Conservation (phyloP, 2,113 vertebrate genomes). For the Oriolus oriolus region DNA sequence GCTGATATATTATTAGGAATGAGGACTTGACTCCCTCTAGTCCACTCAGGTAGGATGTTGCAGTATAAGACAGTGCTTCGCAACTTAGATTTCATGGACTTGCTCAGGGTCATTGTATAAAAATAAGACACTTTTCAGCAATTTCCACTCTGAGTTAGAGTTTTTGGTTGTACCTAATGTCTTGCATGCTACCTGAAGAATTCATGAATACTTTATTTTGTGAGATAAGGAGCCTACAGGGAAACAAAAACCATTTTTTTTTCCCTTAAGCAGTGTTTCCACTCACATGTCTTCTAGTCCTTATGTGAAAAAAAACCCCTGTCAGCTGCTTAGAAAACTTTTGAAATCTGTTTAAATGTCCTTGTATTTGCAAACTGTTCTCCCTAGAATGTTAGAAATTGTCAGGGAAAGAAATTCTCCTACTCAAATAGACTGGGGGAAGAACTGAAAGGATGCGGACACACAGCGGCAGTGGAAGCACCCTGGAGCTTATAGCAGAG, state of each 20-base stretch:
- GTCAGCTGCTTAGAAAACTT: slow-evolving; percentile 33
- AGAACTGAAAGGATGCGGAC: slow-evolving; percentile 1
- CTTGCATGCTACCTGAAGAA: background rate
- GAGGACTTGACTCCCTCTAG: background rate
- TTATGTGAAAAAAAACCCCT: background rate
- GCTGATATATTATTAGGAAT: background rate
- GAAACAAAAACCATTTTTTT: background rate
- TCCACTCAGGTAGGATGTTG: background rate
- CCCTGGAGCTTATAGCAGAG: background rate
- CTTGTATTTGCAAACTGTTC: slow-evolving; percentile 30
- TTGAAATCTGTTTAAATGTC: slow-evolving; percentile 17
- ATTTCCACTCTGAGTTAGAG: slow-evolving; percentile 20
- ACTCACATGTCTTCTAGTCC: background rate
- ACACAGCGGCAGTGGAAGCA: background rate
- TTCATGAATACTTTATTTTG: slow-evolving; percentile 40
- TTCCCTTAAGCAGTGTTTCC: background rate
- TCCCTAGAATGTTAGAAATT: slow-evolving; percentile 45
- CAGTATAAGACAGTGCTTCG: background rate
- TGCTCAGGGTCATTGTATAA: background rate
- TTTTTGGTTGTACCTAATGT: slow-evolving; percentile 15
- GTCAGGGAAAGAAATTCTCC: slow-evolving; percentile 24
- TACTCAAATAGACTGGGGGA: background rate
- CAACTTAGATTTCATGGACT: background rate
- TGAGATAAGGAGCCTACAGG: background rate
- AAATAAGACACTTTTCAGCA: background rate